Evolutionary conservation across 2,888 invertebrate species (phyloP).

Genomic region (Leistus spinibarbis): DNA sequence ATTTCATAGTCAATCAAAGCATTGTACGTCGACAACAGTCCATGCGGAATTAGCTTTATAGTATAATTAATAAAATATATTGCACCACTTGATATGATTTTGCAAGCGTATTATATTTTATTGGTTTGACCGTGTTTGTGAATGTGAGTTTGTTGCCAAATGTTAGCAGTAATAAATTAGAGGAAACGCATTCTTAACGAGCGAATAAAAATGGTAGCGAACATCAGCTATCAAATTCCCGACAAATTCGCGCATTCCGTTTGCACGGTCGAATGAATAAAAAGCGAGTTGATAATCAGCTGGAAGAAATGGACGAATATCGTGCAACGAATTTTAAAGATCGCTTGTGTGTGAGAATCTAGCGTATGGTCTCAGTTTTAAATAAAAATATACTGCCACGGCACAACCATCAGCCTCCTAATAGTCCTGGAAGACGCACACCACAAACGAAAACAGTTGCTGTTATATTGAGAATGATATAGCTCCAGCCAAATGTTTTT

Average conservation of each 20-base stretch:
- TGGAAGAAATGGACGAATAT: slow-evolving; percentile 27
- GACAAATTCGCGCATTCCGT: slow-evolving; percentile 31
- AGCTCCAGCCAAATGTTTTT: not conserved
- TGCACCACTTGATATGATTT: not conserved
- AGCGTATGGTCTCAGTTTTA: slow-evolving; percentile 14
- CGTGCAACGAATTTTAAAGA: slow-evolving; percentile 22
- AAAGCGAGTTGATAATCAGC: slow-evolving; percentile 19
- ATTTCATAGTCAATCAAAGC: too few relatives aligned
- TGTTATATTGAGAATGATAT: not conserved
- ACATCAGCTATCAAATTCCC: slow-evolving; percentile 25
- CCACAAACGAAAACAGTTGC: not conserved
- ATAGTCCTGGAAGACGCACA: not conserved
- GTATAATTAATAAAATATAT: not conserved
- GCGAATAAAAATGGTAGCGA: slow-evolving; percentile 33
- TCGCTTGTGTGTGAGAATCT: slow-evolving; percentile 17
- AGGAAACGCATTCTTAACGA: slow-evolving; percentile 21
- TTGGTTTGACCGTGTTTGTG: not conserved
- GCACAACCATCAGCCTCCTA: not conserved
- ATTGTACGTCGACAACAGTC: too few relatives aligned
- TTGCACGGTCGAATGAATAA: slow-evolving; percentile 21
- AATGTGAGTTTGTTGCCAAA: not conserved
- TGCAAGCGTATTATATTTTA: not conserved
- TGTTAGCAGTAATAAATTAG: slow-evolving; percentile 18
- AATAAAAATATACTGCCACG: slow-evolving; percentile 28
- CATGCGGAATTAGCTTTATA: too few relatives aligned